These are phyloP conservation scores for Pterostichus niger DNA, from an alignment of 2,888 invertebrate genomes.

Conservation along the genomic window DNA sequence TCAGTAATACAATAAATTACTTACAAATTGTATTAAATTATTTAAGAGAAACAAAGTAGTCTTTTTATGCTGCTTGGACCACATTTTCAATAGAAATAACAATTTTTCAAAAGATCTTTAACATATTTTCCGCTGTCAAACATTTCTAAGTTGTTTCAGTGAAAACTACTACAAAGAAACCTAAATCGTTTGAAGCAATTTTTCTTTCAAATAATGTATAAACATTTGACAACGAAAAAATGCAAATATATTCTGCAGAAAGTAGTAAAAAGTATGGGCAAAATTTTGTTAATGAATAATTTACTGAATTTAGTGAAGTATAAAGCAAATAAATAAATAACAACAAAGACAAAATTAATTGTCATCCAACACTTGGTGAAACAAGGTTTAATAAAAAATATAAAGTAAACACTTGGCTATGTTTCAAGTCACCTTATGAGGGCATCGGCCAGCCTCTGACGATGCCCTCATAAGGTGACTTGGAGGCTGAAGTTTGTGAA, in stretches of 20 bases:
- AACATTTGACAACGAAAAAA: no score
- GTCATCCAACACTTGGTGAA: no score
- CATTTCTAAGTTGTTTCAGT: no score
- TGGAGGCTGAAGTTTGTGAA: no score
- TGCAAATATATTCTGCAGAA: no score
- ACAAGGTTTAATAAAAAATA: no score
- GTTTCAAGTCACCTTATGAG: no score
- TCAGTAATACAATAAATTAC: constrained; percentile 30
- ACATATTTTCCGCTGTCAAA: neutral
- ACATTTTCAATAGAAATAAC: neutral
- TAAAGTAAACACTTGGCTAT: no score
- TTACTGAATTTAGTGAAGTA: constrained; percentile 5
- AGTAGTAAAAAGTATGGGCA: constrained; percentile 6
- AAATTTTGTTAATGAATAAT: constrained; percentile 15
- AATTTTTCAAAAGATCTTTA: neutral
- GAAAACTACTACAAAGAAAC: neutral
- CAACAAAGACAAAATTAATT: no score
- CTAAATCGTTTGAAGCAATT: neutral
- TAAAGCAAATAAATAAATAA: constrained; percentile 29
- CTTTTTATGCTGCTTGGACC: neutral
- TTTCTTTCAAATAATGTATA: neutral
- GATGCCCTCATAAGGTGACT: no score
- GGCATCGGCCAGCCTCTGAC: no score
- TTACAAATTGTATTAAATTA: constrained; percentile 5
- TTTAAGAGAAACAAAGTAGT: neutral